phyloP scores from a whole-genome alignment of 2,888 invertebrate species.

The Xestia xanthographa region DNA sequence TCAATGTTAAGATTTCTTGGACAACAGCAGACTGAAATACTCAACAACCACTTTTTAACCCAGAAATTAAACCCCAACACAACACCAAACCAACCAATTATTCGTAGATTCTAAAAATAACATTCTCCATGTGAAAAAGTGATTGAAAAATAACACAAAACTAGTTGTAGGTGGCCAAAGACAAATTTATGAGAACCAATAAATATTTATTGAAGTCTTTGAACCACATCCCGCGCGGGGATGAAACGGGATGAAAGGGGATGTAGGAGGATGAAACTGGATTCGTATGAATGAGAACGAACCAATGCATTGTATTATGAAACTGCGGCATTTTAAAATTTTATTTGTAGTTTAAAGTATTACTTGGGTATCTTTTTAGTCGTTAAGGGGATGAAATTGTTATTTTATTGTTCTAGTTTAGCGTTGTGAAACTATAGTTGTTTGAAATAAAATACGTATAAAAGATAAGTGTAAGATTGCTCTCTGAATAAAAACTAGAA shows the following conservation, averaged over 20 bases:
- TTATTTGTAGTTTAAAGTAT: slow-evolving; percentile 39
- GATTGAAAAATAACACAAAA: slow-evolving; percentile 67
- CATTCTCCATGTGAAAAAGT: slow-evolving; percentile 48
- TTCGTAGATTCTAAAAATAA: slow-evolving; percentile 13
- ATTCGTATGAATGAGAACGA: slow-evolving; percentile 62
- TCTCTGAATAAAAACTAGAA: background rate
- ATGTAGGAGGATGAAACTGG: slow-evolving; percentile 52
- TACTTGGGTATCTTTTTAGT: slow-evolving; percentile 14
- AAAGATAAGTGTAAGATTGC: background rate
- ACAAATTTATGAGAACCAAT: slow-evolving; percentile 71
- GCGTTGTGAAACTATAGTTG: background rate
- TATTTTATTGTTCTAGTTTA: slow-evolving; percentile 11
- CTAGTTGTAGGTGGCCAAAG: slow-evolving; percentile 43
- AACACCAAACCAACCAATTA: background rate
- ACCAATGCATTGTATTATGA: slow-evolving; percentile 67
- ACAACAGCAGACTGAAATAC: too few species aligned
- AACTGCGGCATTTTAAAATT: slow-evolving; percentile 43
- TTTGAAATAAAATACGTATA: slow-evolving; percentile 7
- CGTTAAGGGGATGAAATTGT: slow-evolving; percentile 25
- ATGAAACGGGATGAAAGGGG: slow-evolving; percentile 52
- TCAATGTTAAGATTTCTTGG: too few species aligned
- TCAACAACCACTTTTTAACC: background rate
- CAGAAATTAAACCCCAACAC: background rate
- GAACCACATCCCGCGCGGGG: slow-evolving; percentile 59
- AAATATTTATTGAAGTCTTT: slow-evolving; percentile 76